Evolutionary conservation across 2,888 invertebrate species (phyloP).

Genomic region (Chaitophorus viminalis): DNA sequence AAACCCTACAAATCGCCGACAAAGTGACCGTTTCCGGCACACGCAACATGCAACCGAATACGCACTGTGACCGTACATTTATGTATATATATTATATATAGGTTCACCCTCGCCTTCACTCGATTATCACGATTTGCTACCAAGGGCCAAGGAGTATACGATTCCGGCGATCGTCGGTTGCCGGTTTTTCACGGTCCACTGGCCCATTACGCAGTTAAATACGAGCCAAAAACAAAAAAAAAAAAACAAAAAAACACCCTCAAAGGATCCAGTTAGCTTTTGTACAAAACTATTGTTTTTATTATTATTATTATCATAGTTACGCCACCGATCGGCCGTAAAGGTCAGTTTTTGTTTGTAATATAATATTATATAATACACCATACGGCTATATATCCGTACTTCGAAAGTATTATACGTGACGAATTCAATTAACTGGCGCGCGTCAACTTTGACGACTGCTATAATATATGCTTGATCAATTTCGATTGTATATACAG

Average conservation of each 20-base stretch:
- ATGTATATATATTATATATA: not conserved
- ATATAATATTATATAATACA: no score
- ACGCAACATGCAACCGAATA: constrained; percentile 14
- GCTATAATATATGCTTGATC: no score
- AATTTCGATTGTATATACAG: no score
- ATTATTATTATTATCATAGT: no score
- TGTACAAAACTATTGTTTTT: not conserved
- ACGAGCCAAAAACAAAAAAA: not conserved
- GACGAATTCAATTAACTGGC: no score
- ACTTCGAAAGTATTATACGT: no score
- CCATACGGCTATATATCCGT: no score
- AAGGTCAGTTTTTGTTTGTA: no score
- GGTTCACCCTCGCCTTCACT: not conserved
- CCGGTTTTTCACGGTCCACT: not conserved
- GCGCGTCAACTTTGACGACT: no score
- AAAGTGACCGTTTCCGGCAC: constrained; percentile 52
- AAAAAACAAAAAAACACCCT: constrained; percentile 4
- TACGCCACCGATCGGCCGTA: no score
- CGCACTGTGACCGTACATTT: not conserved
- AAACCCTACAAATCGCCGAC: constrained; percentile 21
- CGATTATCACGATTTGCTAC: no score
- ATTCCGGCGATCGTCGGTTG: not conserved
- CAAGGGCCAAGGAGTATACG: not conserved
- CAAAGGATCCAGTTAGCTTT: not conserved
- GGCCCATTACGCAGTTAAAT: not conserved